These are phyloP conservation scores for Centruroides vittatus DNA, from an alignment of 1,140 invertebrate species.

Conservation along the genomic window DNA sequence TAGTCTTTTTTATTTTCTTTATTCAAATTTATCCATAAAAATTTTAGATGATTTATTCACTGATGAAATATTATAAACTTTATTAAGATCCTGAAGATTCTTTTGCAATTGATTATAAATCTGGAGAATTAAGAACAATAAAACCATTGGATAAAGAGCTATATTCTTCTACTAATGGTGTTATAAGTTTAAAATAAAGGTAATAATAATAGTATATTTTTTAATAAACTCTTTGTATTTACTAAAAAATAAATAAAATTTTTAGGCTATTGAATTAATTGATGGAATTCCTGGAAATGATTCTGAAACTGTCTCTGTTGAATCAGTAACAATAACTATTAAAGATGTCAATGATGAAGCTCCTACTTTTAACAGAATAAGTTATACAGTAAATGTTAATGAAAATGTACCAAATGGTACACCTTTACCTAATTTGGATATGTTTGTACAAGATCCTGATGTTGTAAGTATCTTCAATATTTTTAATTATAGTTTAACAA, in stretches of 20 bases:
- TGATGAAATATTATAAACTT: neutral
- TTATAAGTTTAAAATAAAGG: slow-evolving; percentile 45
- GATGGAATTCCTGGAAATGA: slow-evolving; percentile 46
- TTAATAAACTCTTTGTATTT: too few relatives aligned
- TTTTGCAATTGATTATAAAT: slow-evolving; percentile 58
- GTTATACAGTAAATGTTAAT: slow-evolving; percentile 57
- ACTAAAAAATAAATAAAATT: neutral
- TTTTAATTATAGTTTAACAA: neutral
- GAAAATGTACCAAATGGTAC: slow-evolving; percentile 70
- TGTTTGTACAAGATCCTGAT: slow-evolving; percentile 73
- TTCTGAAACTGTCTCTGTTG: slow-evolving; percentile 14
- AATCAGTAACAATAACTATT: slow-evolving; percentile 57
- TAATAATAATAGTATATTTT: slow-evolving; percentile 6
- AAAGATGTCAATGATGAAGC: slow-evolving; percentile 88
- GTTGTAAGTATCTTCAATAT: slow-evolving; percentile 41
- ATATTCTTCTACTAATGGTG: slow-evolving; percentile 55
- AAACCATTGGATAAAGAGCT: slow-evolving; percentile 70
- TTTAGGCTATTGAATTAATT: slow-evolving; percentile 51
- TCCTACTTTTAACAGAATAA: slow-evolving; percentile 38
- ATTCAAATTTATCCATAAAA: too few relatives aligned
- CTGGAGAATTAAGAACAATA: slow-evolving; percentile 64
- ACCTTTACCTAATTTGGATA: slow-evolving; percentile 61
- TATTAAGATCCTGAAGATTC: slow-evolving; percentile 68
- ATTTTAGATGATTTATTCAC: too few relatives aligned
- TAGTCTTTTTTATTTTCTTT: too few relatives aligned